Evolutionary conservation across 2,888 invertebrate species (phyloP), one percentile per base, ranked within the genome.

Genomic region (Callyntrura guangdongensis): DNA sequence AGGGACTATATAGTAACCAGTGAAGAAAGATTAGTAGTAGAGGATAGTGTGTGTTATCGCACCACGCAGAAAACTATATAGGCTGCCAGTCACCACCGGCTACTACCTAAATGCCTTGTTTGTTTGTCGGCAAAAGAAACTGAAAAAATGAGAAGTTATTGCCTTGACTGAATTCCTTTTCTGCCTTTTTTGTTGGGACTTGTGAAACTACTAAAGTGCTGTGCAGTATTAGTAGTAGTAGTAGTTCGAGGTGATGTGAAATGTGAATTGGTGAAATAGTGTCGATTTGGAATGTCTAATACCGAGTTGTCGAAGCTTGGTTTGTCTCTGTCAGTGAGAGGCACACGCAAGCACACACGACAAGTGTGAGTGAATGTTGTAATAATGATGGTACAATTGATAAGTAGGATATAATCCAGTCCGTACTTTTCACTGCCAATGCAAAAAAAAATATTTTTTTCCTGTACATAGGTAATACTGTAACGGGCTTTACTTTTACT

Each of bases 71-170:
- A 36, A 36, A 69, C 9, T 25, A 6, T 64, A 25, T 64, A 64
- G 64, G 64, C 25, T 14, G 14, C 36, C 67, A 36, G 67, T 27
- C 27, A 27, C 12, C 22, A 22, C 25, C 12, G 36, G 36, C 36
- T 64, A 2, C 53, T 53, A 14, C 14, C 12, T 9, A 11, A 53
- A 14, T 64, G 61, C 11, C 12, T 22, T 5, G 22, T 22, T 22
- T 25, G 27, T 36, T 69, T 69, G 67, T 69, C 67, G 67, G 67
- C 67, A 69, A 69, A 69, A 36, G 67, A 69, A 69, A 69, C 64
- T 64, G 25, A 25, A 36, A 27, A 69, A 36, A 69, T n/a, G 3
- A 69, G 22, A 8, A 12, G 3, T 36, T 69, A 9, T 69, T 27
- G 67, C 27, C 67, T 36, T 14, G 67, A 36, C 67, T 69, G n/a